A percentile compares a stretch with the other conserved stretches of the same genome.
phyloP scores from a whole-genome alignment of 1,140 invertebrate genomes.

The Trialeurodes vaporariorum region DNA sequence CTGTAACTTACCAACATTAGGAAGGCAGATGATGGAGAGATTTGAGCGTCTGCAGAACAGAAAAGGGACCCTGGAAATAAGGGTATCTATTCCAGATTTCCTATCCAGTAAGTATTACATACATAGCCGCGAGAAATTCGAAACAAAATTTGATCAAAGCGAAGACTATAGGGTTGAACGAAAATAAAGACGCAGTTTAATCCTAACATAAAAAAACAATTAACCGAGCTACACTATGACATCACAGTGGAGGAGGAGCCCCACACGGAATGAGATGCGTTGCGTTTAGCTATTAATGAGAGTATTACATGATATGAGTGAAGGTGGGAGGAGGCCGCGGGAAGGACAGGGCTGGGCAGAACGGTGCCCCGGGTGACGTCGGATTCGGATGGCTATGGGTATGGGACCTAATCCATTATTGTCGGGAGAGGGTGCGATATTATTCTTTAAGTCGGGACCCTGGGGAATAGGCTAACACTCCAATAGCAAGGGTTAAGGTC shows the following conservation, averaged over 20 bases:
- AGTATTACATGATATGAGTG: background rate
- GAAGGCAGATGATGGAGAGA: no score
- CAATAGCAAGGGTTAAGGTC: background rate
- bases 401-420: background rate
- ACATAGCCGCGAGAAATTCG: no score
- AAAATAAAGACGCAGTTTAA: no score
- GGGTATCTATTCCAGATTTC: no score
- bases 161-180: no score
- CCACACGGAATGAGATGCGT: background rate
- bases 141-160: no score
- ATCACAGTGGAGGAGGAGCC: background rate
- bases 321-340: no score
- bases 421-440: background rate
- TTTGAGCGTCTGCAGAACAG: no score
- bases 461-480: background rate
- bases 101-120: no score
- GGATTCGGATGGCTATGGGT: no score
- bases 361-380: background rate
- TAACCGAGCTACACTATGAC: background rate
- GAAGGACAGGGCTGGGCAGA: background rate
- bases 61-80: no score
- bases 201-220: background rate
- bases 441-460: background rate
- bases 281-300: slow-evolving; percentile 1
- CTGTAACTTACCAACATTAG: no score